These are phyloP conservation scores for Chloromyia formosa DNA, from an alignment of 2,888 invertebrate species.

Conservation along the genomic window DNA sequence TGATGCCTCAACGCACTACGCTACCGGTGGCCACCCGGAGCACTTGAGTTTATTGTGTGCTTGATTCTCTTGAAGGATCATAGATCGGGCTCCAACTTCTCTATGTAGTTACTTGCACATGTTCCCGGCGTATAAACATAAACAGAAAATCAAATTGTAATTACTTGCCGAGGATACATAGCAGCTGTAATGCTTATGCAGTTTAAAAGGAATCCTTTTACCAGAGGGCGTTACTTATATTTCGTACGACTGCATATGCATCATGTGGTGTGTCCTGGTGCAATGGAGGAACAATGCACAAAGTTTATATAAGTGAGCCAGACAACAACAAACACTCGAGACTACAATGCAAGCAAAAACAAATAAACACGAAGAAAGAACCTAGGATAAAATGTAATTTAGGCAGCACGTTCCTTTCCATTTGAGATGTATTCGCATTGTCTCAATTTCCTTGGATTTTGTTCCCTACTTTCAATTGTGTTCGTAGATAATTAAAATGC, in stretches of 20 bases:
- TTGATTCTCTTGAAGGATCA: too few species aligned
- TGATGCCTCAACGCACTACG: too few species aligned
- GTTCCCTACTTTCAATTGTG: not conserved
- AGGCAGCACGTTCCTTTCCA: conserved; percentile 1
- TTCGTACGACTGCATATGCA: not conserved
- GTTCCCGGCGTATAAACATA: too few species aligned
- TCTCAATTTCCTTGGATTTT: not conserved
- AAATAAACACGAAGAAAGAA: not conserved
- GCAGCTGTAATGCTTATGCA: not conserved
- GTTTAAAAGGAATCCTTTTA: not conserved
- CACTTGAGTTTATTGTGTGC: conserved; percentile 21
- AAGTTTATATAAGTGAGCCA: too few species aligned
- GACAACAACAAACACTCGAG: too few species aligned
- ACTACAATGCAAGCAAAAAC: not conserved
- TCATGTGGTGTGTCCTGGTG: not conserved
- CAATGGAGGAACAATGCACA: not conserved
- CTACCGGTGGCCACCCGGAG: too few species aligned
- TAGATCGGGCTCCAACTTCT: too few species aligned
- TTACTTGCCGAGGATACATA: not conserved
- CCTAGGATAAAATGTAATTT: conserved; percentile 23
- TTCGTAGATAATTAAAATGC: too few species aligned
- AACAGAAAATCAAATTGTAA: conserved; percentile 25
- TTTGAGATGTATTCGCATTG: conserved; percentile 6
- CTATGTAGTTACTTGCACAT: too few species aligned
- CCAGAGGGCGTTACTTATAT: not conserved